These are phyloP conservation scores for Conus betulinus DNA, from an alignment of 1,140 invertebrate genomes.

Conservation along the genomic window DNA sequence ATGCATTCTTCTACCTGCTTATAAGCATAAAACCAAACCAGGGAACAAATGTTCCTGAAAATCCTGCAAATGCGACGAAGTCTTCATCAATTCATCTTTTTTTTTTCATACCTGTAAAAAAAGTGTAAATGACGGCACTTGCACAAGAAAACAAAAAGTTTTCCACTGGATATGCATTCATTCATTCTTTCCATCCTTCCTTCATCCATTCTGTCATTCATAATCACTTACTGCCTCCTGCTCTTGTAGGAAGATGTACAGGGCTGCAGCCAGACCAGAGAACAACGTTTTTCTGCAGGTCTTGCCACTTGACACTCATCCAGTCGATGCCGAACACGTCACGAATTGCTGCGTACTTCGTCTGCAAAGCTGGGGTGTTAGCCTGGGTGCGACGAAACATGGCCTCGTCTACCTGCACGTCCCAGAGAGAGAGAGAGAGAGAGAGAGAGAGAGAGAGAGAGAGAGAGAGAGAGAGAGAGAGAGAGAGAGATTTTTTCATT, in stretches of 20 bases:
- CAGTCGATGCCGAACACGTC: slow-evolving; percentile 24
- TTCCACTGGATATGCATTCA: not conserved
- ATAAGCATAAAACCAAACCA: too few species aligned
- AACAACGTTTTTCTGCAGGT: slow-evolving; percentile 23
- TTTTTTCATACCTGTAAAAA: not conserved
- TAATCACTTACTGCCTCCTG: too few species aligned
- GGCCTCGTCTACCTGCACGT: not conserved
- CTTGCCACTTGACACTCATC: not conserved
- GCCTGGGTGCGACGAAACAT: not conserved
- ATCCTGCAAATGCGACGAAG: not conserved
- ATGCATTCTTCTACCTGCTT: too few species aligned
- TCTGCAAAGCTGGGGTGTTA: not conserved
- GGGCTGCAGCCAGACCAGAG: slow-evolving; percentile 17
- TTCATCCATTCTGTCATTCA: too few species aligned
- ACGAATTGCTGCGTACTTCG: not conserved
- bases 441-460: too few species aligned
- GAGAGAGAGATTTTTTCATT: too few species aligned
- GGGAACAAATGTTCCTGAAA: too few species aligned
- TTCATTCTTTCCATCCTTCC: not conserved
- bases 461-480: too few species aligned
- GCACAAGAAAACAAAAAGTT: not conserved
- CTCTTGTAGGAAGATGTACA: not conserved
- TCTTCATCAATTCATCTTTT: not conserved
- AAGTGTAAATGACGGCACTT: not conserved
- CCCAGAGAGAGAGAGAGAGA: too few species aligned